Evolutionary conservation across 1,140 invertebrate species (phyloP), one percentile per base, ranked within the genome.

Genomic region (Campodea augens): DNA sequence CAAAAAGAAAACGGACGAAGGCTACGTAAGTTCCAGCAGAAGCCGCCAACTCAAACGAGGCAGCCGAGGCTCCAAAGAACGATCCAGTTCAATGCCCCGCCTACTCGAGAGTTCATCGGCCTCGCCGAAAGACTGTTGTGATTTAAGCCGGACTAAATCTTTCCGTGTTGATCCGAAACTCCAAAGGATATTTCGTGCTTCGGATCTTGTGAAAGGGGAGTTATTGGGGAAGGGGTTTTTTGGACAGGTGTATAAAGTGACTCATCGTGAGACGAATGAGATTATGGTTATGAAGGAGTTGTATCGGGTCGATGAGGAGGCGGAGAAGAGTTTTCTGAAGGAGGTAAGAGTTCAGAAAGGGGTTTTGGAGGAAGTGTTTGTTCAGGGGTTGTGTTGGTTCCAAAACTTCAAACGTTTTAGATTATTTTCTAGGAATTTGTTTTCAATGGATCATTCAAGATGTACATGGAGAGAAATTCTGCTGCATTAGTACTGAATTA

Each of bases 271-370:
- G 48, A 92, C 87, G 0, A 78, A 78, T 44, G 88, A 95, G 65
- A 77, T 91, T 13, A 92, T 93, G 87, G 90, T 95, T 40, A 70
- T 95, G 13, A 95, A 95, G 58, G 88, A 93, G 59, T 68, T 95
- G 47, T 89, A 90, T 61, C 70, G 86, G 43, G 84, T 92, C 20
- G 88, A 93, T 57, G 88, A 91, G 60, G 86, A 88, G 57, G 88
- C 89, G 0, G 87, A 93, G 56, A 80, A 82, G 52, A 90, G 88
- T 64, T 92, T 93, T 60, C 65, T 93, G 12, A 91, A 92, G 68
- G 88, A 93, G 71, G 87, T 87, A 57, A 55, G n/a, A n/a, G n/a
- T n/a, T n/a, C n/a, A n/a, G n/a, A n/a, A n/a, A n/a, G n/a, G n/a
- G n/a, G n/a, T n/a, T n/a, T n/a, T n/a, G n/a, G n/a, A n/a, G n/a